A percentile compares a stretch with the other conserved stretches of the same genome.
phyloP scores from a whole-genome alignment of 2,888 invertebrate species.

The Drosophila histrio region DNA sequence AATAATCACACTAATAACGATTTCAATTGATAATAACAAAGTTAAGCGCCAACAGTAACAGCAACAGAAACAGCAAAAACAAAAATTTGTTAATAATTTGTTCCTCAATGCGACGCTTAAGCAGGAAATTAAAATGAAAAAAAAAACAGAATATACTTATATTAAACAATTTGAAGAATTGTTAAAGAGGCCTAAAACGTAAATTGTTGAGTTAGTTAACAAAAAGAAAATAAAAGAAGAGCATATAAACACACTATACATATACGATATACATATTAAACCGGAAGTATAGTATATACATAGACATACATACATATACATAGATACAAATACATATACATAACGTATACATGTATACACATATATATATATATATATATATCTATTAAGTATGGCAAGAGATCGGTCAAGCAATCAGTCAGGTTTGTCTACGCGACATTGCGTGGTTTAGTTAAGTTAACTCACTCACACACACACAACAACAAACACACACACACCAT shows the following conservation, averaged over 20 bases:
- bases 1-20: conserved; percentile 30
- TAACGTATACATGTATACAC: conserved; percentile 19
- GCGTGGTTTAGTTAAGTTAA: conserved; percentile 43
- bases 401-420: conserved; percentile 48
- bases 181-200: conserved; percentile 30
- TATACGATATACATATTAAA: conserved; percentile 73
- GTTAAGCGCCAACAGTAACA: conserved; percentile 28
- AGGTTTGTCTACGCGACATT: conserved; percentile 31
- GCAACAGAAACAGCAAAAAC: not conserved
- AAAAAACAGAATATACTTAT: not conserved
- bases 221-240: conserved; percentile 3
- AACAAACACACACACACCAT: conserved; percentile 32
- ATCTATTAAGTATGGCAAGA: conserved; percentile 30
- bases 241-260: conserved; percentile 63
- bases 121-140: conserved; percentile 16
- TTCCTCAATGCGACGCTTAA: conserved; percentile 76
- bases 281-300: conserved; percentile 30
- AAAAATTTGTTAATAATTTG: conserved; percentile 70
- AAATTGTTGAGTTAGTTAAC: conserved; percentile 29
- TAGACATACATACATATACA: conserved; percentile 19
- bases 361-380: conserved; percentile 31
- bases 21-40: conserved; percentile 25
- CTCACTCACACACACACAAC: conserved; percentile 31
- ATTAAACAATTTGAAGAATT: conserved; percentile 8
- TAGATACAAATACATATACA: conserved; percentile 35